Evolutionary conservation across 1,140 invertebrate species (phyloP), one percentile per base, ranked within the genome.

Genomic region (Luehdorfia chinensis): DNA sequence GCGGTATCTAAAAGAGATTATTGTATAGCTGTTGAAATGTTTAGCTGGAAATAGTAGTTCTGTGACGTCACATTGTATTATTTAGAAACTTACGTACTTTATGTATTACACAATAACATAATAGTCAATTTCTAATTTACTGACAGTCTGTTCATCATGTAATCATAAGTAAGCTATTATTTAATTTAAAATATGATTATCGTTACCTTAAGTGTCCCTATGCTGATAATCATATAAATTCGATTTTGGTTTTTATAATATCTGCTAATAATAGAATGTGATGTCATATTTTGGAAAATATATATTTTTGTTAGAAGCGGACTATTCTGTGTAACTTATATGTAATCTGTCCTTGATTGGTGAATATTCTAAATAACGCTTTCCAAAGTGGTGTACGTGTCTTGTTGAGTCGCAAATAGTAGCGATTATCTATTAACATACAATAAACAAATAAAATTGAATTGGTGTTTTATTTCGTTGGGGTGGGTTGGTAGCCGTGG

Each of bases 231-330:
- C n/a, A n/a, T n/a, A n/a, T n/a, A n/a, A n/a, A n/a, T n/a, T n/a
- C n/a, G n/a, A n/a, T n/a, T n/a, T n/a, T n/a, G n/a, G n/a, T n/a
- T n/a, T n/a, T n/a, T n/a, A n/a, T n/a, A n/a, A n/a, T n/a, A n/a
- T 21, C 6, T 21, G 19, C 6, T 6, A 3, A 21, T 53, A 47
- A 43, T 51, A 37, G 41, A 44, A 51, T 46, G 9, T 47, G 45
- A 37, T 43, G 37, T 54, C 32, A 51, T 47, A 37, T 44, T 55
- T 57, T 39, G 36, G 34, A 12, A 49, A 59, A 51, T 39, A 64
- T 79, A 75, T 81, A 81, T 81, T 81, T 81, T 78, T 81, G 75
- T 78, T 81, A 81, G 68, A 45, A 65, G 51, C 62, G 52, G 61
- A 66, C 47, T 75, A 61, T 66, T 72, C 65, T 65, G 49, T 65